phyloP scores from a whole-genome alignment of 2,888 invertebrate genomes.

The Neelides folsomi region DNA sequence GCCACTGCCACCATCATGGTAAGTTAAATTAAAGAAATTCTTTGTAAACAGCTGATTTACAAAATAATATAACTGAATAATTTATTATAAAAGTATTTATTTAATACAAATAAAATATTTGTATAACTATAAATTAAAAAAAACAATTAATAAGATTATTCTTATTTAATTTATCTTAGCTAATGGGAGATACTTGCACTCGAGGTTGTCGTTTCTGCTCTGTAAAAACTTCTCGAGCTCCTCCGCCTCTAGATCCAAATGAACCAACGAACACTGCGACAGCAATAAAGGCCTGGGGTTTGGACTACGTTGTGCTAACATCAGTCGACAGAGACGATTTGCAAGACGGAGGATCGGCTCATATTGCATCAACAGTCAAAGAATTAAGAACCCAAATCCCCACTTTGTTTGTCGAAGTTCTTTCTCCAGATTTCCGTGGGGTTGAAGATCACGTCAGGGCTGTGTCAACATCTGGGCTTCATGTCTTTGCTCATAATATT shows the following conservation, averaged over 20 bases:
- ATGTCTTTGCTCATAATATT: constrained; percentile 97
- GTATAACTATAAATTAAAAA: no score
- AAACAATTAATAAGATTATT: no score
- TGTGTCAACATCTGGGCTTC: constrained; percentile 69
- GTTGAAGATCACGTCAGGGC: constrained; percentile 56
- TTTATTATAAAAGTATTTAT: no score
- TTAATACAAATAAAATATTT: no score
- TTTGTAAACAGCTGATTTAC: no score
- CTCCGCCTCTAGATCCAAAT: constrained; percentile 72
- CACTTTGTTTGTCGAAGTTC: constrained; percentile 72
- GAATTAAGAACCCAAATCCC: constrained; percentile 55
- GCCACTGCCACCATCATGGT: constrained; percentile 99
- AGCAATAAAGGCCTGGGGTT: constrained; percentile 85
- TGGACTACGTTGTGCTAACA: constrained; percentile 93
- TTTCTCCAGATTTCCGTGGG: constrained; percentile 92
- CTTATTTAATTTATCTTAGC: constrained; percentile 41
- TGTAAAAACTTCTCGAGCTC: constrained; percentile 83
- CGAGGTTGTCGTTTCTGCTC: constrained; percentile 97
- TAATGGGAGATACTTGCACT: constrained; percentile 98
- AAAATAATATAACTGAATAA: no score
- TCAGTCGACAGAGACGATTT: constrained; percentile 96
- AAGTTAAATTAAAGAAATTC: no score
- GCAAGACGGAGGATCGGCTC: constrained; percentile 81
- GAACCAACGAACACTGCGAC: constrained; percentile 87
- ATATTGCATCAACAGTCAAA: constrained; percentile 80